These are phyloP conservation scores for Cardiocondyla obscurior DNA, from an alignment of 1,140 invertebrate genomes.

Conservation along the genomic window DNA sequence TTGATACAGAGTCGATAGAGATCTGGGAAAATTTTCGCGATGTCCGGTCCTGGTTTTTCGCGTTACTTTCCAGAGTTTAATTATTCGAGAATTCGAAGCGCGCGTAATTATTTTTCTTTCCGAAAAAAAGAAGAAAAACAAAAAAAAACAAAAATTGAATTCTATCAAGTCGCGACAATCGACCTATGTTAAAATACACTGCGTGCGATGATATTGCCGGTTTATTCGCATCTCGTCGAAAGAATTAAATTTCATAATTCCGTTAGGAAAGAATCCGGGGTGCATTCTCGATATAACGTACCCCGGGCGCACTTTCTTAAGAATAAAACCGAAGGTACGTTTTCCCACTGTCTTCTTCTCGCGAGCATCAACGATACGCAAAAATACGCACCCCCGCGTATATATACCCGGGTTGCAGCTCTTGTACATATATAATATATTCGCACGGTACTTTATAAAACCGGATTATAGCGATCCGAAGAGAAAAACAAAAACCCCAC, in stretches of 20 bases:
- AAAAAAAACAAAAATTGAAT: too few species aligned
- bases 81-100: not conserved
- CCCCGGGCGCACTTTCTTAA: not conserved
- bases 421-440: constrained; percentile 53
- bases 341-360: not conserved
- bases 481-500: constrained; percentile 72
- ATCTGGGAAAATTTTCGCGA: not conserved
- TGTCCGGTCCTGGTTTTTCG: not conserved
- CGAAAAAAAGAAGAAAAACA: too few species aligned
- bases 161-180: not conserved
- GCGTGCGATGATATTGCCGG: not conserved
- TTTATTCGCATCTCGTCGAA: not conserved
- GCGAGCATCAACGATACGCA: not conserved
- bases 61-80: not conserved
- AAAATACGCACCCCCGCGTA: not conserved
- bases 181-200: not conserved
- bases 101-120: not conserved
- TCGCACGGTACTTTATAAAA: constrained; percentile 63
- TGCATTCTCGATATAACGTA: not conserved
- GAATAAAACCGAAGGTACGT: not conserved
- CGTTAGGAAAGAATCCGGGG: not conserved
- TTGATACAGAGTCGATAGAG: not conserved
- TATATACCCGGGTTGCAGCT: not conserved
- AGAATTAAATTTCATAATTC: not conserved
- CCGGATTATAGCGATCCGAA: constrained; percentile 60